Percentiles rank a stretch among this genome's conserved stretches.
Evolutionary conservation across 1,140 invertebrate species (phyloP).

Genomic region (Drosophila fuyamai): DNA sequence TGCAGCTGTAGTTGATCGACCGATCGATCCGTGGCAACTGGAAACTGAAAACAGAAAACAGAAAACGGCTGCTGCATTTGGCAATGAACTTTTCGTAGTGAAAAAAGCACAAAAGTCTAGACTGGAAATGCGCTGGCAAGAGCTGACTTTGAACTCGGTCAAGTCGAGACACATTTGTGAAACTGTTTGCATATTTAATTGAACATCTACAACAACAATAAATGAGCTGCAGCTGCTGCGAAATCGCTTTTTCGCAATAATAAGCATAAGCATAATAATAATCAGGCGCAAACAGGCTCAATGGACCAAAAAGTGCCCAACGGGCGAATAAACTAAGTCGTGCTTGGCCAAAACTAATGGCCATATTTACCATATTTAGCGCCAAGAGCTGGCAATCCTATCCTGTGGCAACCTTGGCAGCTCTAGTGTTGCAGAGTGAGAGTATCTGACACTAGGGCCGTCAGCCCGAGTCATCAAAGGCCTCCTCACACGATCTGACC

Average conservation of each 20-base stretch:
- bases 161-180: constrained; percentile 81
- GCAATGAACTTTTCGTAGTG: constrained; percentile 76
- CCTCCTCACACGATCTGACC: not conserved
- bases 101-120: constrained; percentile 53
- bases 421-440: constrained; percentile 2
- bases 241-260: constrained; percentile 54
- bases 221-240: constrained; percentile 72
- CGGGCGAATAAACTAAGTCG: constrained; percentile 70
- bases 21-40: constrained; percentile 34
- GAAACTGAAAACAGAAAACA: constrained; percentile 30
- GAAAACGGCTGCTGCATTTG: constrained; percentile 70
- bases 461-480: not conserved
- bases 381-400: constrained; percentile 46
- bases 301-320: constrained; percentile 68
- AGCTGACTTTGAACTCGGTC: constrained; percentile 80
- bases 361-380: constrained; percentile 69
- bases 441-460: not conserved
- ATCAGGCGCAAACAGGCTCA: constrained; percentile 80
- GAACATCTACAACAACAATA: constrained; percentile 79
- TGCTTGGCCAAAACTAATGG: constrained; percentile 71
- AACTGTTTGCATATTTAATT: constrained; percentile 83
- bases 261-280: constrained; percentile 74
- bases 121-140: constrained; percentile 60
- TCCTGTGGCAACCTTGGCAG: constrained; percentile 31
- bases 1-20: constrained; percentile 74